Percentiles rank a stretch among this genome's conserved stretches.
Conservation (phyloP, 1,140 invertebrate genomes). For the Parapsyche elsis region DNA sequence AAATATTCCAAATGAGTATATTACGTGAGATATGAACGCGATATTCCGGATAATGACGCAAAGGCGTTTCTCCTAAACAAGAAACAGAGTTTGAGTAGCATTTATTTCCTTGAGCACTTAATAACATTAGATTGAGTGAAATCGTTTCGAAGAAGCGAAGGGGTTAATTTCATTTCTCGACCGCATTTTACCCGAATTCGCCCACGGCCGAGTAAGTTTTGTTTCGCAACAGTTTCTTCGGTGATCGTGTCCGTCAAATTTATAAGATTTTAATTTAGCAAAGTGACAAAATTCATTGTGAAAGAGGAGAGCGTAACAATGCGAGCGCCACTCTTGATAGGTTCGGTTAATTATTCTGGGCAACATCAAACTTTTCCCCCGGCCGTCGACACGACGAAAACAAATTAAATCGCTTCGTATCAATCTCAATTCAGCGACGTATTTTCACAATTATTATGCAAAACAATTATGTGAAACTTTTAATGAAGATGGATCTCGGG, state of each 20-base stretch:
- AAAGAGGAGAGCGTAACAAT: not conserved
- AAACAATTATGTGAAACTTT: slow-evolving; percentile 20
- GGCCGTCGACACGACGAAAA: not conserved
- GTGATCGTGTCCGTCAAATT: not conserved
- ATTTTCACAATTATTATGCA: slow-evolving; percentile 5
- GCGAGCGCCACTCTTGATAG: not conserved
- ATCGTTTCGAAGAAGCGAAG: not conserved
- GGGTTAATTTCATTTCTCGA: not conserved
- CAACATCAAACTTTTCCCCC: not conserved
- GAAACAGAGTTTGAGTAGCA: no score
- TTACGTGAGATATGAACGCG: slow-evolving; percentile 17
- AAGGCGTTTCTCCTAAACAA: not conserved
- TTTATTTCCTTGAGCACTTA: no score
- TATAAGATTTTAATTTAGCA: slow-evolving; percentile 9
- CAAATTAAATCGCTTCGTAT: slow-evolving; percentile 28
- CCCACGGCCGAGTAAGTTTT: not conserved
- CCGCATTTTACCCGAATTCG: not conserved
- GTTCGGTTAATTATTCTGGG: slow-evolving; percentile 31
- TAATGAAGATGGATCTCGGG: slow-evolving; percentile 19
- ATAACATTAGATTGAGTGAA: not conserved
- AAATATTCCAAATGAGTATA: slow-evolving; percentile 14
- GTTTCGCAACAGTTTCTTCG: not conserved
- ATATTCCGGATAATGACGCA: not conserved
- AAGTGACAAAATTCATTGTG: slow-evolving; percentile 3
- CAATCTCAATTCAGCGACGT: slow-evolving; percentile 11